phyloP scores from a whole-genome alignment of 1,140 invertebrate species.

The Subanguina moxae region DNA sequence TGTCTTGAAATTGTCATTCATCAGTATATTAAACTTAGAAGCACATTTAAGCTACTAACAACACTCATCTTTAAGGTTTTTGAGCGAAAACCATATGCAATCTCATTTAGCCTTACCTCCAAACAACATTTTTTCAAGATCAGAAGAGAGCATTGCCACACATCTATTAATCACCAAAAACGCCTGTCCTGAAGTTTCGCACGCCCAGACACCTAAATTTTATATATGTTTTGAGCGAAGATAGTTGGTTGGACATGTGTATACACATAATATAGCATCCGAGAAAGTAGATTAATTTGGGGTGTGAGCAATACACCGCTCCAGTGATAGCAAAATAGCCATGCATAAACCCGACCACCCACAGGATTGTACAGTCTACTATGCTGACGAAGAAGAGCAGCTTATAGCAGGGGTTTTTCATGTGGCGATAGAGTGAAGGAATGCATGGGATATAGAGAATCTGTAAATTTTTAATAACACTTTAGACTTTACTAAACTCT shows the following conservation, averaged over 20 bases:
- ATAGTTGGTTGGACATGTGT: background rate
- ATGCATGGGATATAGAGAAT: constrained; percentile 26
- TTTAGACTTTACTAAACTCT: too few relatives aligned
- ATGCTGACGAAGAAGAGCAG: constrained; percentile 26
- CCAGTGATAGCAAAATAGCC: constrained; percentile 11
- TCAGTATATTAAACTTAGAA: too few relatives aligned
- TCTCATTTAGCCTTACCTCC: too few relatives aligned
- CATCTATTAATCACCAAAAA: background rate
- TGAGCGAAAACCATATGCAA: background rate
- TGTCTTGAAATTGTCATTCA: too few relatives aligned
- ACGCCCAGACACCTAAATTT: background rate
- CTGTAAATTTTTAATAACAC: too few relatives aligned
- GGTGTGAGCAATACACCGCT: constrained; percentile 22
- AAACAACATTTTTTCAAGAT: background rate
- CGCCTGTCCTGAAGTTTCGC: background rate
- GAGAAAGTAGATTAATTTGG: constrained; percentile 15
- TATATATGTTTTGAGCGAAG: background rate
- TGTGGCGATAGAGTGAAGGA: constrained; percentile 21
- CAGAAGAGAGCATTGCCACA: background rate
- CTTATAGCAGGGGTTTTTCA: constrained; percentile 30
- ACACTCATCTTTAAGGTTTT: too few relatives aligned
- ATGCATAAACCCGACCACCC: constrained; percentile 2
- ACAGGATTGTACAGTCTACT: constrained; percentile 9
- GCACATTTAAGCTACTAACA: too few relatives aligned
- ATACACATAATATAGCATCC: constrained; percentile 17